Evolutionary conservation across 2,797 vertebrate species (phyloP), one percentile per base, ranked within the genome.

Genomic region (Iguana delicatissima): DNA sequence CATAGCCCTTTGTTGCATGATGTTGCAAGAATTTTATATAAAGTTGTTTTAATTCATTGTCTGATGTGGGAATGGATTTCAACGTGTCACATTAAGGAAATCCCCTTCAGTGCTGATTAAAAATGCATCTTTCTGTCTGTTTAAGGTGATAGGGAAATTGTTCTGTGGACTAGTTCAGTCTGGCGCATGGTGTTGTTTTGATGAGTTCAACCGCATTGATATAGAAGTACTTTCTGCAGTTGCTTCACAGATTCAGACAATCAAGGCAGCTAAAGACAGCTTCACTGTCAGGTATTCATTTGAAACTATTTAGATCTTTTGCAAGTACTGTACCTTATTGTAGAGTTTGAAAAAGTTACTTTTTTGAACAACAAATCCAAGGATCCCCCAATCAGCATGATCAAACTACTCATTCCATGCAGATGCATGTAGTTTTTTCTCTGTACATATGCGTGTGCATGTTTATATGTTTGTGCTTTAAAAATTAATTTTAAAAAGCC

Each of bases 101-200:
- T 83, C 38, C 9, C 35, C 26, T 42, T 29, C 62, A 52, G 26
- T 79, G 12, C 52, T 42, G 80, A 80, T 57, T 35, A 73, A 69
- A 59, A 80, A 86, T 90, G 76, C 13, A 2, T 87, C 1, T 87
- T 22, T 64, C 38, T 90, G 38, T 89, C 82, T 89, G 46, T 79
- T 92, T n/a, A 86, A 97, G 97, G 94, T 97, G 88, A 95, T 97
- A 91, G 94, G 92, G 0, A 96, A 95, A 73, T 95, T 97, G 67
- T 95, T 96, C 89, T 96, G 94, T 2, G 97, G 97, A 26, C 87
- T 97, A 24, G 97, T 96, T 38, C 97, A 97, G 89, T 97, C 96
- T 6, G 97, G 97, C 79, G 89, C 94, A 0, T 97, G 97, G 97
- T 97, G 96, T 86, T 97, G 97, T 81, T 97, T 97, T 7, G 96